phyloP scores from a whole-genome alignment of 2,888 invertebrate genomes.

The Trachelus stipa region DNA sequence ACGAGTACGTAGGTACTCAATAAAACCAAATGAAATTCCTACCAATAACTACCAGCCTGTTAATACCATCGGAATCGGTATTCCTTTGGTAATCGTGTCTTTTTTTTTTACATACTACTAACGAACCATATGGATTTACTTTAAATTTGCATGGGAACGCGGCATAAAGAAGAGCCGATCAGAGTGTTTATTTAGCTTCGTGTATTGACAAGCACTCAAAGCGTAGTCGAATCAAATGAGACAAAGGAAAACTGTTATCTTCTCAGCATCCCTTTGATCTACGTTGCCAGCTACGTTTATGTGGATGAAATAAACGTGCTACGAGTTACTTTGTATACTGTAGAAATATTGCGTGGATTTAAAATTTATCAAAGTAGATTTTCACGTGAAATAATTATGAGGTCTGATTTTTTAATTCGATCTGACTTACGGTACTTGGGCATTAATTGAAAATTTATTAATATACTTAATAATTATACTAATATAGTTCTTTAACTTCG shows the following conservation, averaged over 20 bases:
- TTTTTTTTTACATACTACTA: neutral
- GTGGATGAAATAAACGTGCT: neutral
- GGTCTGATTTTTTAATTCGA: neutral
- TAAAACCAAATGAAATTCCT: constrained; percentile 5
- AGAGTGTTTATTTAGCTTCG: neutral
- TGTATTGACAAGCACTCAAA: neutral
- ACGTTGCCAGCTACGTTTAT: neutral
- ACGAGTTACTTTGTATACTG: neutral
- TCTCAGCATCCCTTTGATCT: neutral
- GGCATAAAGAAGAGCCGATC: neutral
- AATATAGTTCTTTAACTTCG: too few relatives aligned
- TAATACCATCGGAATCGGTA: constrained; percentile 4
- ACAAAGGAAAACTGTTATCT: neutral
- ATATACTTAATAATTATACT: neutral
- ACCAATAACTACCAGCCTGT: neutral
- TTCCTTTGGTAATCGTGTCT: neutral
- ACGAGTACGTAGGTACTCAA: neutral
- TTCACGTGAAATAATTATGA: neutral
- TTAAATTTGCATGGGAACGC: neutral
- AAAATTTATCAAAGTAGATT: neutral
- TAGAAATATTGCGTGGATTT: neutral
- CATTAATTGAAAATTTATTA: neutral
- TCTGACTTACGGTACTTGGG: neutral
- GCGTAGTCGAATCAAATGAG: neutral
- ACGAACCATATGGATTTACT: neutral